A percentile compares a stretch with the other conserved stretches of the same genome.
Conservation (phyloP, 2,888 invertebrate genomes). For the Taenaris catops region DNA sequence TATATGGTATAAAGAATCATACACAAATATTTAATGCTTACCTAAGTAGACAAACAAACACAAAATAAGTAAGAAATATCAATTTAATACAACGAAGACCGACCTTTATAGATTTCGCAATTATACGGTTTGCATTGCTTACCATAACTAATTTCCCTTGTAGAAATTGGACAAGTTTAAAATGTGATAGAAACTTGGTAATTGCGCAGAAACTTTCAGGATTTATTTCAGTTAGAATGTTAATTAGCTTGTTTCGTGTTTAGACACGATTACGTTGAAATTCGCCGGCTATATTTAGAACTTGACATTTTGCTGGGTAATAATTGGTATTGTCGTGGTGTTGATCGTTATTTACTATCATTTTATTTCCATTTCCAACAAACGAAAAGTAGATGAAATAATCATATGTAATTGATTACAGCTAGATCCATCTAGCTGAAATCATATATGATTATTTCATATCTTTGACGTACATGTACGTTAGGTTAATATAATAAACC, state of each 20-base stretch:
- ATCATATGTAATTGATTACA: too few species aligned
- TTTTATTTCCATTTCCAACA: conserved; percentile 4
- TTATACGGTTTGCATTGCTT: conserved; percentile 8
- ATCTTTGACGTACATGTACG: too few species aligned
- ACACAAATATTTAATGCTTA: too few species aligned
- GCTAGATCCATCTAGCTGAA: too few species aligned
- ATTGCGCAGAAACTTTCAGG: conserved; percentile 27
- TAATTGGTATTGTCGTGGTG: conserved; percentile 14
- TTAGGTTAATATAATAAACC: too few species aligned
- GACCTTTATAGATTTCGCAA: conserved; percentile 8
- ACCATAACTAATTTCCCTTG: conserved; percentile 6
- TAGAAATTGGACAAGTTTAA: conserved; percentile 25
- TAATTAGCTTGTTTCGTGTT: conserved; percentile 37
- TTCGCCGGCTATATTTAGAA: conserved; percentile 21
- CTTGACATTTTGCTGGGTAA: conserved; percentile 20
- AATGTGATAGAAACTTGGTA: conserved; percentile 29
- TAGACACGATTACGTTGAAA: conserved; percentile 27
- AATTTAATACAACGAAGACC: not conserved
- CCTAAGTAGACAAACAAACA: too few species aligned
- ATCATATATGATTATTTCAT: too few species aligned
- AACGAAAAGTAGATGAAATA: too few species aligned
- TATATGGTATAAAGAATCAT: too few species aligned
- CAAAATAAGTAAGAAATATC: too few species aligned
- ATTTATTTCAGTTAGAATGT: conserved; percentile 31
- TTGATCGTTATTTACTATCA: conserved; percentile 8